Evolutionary conservation across 2,888 invertebrate genomes (phyloP), one percentile per base, ranked within the genome.

Genomic region (Leptinotarsa peninsularis): DNA sequence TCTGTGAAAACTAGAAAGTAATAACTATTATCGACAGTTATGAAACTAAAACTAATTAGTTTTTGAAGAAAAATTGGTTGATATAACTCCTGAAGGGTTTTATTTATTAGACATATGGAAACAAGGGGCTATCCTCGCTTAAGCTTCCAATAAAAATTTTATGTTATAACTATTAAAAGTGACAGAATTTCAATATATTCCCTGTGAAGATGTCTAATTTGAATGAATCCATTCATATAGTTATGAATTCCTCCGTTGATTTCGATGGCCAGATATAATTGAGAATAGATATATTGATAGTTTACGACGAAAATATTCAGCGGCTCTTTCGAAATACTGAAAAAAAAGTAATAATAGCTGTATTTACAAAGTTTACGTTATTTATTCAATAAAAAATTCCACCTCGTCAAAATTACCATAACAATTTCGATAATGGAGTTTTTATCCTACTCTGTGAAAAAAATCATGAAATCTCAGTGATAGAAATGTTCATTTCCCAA

Each of bases 11-110:
- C 58, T 21, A 7, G 52, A 58, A 18, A 18, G 21, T 58, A 1
- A 18, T 58, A 4, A 23, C 15, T 58, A 15, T 58, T 15, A 21
- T 74, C 87, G 21, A 80, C 72, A 17, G 86, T 82, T 74, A 87
- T 88, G 21, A 85, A 84, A 74, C 76, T 86, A 18, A 82, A 86
- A 73, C 84, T 86, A 67, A 82, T 81, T 58, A 54, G 83, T 88
- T 2, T 80, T 79, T 1, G 85, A 85, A 72, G 86, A 87, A 74
- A 83, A 17, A 15, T 27, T 23, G 10, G 23, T 15, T 2, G 58
- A 58, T 23, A 58, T 58, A 58, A 58, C 21, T 58, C 21, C 21
- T 15, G 21, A 14, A 58, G 14, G 58, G 27, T 58, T 58, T 58
- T 15, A 21, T 58, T 58, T 58, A 58, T 58, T 58, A 4, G 58